Evolutionary conservation across 2,113 vertebrate genomes (phyloP), one percentile per base, ranked within the genome.

Genomic region (Procavia capensis): DNA sequence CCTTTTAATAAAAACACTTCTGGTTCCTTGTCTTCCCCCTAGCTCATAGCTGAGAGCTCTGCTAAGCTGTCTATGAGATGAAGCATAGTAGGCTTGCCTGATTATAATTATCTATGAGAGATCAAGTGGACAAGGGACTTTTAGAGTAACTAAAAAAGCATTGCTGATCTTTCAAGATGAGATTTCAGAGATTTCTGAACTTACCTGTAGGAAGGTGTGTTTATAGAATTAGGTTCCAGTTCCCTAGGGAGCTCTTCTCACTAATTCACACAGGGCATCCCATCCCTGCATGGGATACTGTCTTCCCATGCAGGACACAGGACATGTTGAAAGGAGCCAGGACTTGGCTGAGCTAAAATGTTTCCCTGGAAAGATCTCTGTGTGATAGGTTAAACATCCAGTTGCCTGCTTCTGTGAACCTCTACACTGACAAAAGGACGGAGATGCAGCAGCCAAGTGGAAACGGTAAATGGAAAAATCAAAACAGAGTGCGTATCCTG

Each of bases 101-200:
- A 97, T 98, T 97, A 97, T 96, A 98, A 98, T 95, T 96, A 93
- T 91, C 96, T 93, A 81, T 36, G 66, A 95, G 94, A 95, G 94
- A 96, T 97, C 91, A 96, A 96, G 96, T 91, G 86, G 97, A 97
- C 94, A 97, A 87, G 95, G 84, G 84, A 97, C 97, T 97, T 97
- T 97, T 93, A 97, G 84, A 80, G 93, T 97, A 97, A 97, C 97
- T 97, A 95, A 96, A 97, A 96, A 96, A 94, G 66, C 31, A 94
- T 36, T 78, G 79, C 70, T 83, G 70, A 59, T 84, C 88, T 97
- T 95, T 91, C 83, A 92, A 96, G 91, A 95, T 10, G 39, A 95
- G 92, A 95, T 97, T 96, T 96, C 85, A 95, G 93, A 96, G 93
- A 95, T 91, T 96, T 96, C 93, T 88, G 45, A 95, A 96, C 84